phyloP scores from a whole-genome alignment of 2,113 vertebrate species.

The Fukomys damarensis region DNA sequence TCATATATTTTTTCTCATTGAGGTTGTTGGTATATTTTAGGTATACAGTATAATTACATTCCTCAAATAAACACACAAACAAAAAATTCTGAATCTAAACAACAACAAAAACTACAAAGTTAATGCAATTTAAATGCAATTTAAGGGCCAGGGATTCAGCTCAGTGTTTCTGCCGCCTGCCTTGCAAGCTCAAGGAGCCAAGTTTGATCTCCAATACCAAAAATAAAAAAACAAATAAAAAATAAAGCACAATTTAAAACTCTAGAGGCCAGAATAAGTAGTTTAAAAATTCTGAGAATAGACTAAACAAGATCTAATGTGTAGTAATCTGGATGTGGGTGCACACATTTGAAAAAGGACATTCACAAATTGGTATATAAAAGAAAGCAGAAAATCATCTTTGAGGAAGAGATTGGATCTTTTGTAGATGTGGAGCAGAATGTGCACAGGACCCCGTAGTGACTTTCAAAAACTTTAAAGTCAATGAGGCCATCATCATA shows the following conservation, averaged over 20 bases:
- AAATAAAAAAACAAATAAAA: too few species aligned
- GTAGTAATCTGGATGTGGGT: neutral
- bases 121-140: neutral
- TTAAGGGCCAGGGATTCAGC: too few species aligned
- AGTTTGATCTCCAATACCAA: too few species aligned
- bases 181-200: too few species aligned
- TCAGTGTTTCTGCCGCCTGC: too few species aligned
- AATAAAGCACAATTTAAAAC: too few species aligned
- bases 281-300: neutral
- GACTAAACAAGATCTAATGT: neutral
- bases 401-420: neutral
- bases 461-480: conserved; percentile 14
- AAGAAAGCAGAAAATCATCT: neutral
- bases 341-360: neutral
- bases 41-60: too few species aligned
- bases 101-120: too few species aligned
- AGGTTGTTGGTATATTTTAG: too few species aligned
- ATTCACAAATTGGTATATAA: neutral
- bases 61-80: neutral
- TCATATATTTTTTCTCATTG: too few species aligned
- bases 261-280: neutral
- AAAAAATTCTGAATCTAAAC: neutral
- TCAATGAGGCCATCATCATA: neutral
- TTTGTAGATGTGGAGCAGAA: neutral
- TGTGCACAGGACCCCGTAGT: neutral